Percentiles rank a stretch among this genome's conserved stretches.
Evolutionary conservation across 2,113 vertebrate genomes (phyloP).

Genomic region (Nicator chloris): DNA sequence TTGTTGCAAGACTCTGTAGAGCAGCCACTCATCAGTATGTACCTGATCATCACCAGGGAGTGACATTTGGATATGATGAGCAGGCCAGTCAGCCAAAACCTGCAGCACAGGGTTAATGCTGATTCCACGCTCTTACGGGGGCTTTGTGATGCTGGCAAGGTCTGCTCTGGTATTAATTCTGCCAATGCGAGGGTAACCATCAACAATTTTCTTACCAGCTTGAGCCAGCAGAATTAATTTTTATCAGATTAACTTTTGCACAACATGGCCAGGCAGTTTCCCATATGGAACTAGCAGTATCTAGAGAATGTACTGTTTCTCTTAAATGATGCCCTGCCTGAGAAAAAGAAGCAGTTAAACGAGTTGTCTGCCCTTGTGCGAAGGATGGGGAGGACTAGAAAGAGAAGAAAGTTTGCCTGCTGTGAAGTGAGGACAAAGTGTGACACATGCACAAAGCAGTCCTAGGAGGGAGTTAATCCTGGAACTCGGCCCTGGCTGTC

Average conservation of each 20-base stretch:
- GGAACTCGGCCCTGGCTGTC: neutral
- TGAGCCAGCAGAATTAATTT: neutral
- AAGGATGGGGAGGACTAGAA: neutral
- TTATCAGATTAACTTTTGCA: neutral
- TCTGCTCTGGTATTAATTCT: neutral
- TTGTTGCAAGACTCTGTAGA: neutral
- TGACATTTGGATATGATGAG: neutral
- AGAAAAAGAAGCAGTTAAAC: neutral
- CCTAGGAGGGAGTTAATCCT: neutral
- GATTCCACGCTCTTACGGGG: fast-evolving
- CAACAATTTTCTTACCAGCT: neutral
- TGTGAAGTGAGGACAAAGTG: neutral
- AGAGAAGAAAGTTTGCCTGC: neutral
- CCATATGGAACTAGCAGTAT: too few relatives aligned
- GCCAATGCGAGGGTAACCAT: neutral
- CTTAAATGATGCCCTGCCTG: neutral
- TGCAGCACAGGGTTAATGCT: neutral
- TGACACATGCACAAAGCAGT: fast-evolving
- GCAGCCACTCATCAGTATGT: fast-evolving
- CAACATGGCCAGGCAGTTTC: fast-evolving
- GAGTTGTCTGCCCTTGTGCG: neutral
- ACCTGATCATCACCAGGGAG: neutral
- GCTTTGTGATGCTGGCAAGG: neutral
- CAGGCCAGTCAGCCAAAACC: neutral
- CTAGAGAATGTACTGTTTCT: neutral